Evolutionary conservation across 2,888 invertebrate species (phyloP).

Genomic region (Tortrix viridana): DNA sequence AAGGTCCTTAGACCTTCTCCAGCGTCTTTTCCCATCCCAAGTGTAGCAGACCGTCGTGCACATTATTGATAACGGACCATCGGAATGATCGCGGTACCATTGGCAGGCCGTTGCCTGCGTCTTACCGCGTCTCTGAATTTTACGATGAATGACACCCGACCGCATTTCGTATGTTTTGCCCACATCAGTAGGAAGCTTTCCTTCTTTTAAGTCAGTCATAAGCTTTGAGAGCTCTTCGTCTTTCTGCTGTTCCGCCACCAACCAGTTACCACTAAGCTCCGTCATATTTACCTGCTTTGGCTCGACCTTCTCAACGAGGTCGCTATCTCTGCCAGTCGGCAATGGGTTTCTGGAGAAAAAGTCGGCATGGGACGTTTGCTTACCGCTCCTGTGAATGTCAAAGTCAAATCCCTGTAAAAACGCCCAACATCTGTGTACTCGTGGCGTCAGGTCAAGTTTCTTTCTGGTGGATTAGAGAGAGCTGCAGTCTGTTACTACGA

Average conservation of each 20-base stretch:
- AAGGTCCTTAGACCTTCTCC: slow-evolving; percentile 45
- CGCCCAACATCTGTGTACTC: slow-evolving; percentile 15
- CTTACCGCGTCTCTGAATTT: slow-evolving; percentile 35
- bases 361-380: slow-evolving; percentile 6
- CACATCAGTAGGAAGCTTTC: neutral
- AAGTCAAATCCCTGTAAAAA: slow-evolving; percentile 14
- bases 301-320: neutral
- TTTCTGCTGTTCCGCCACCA: slow-evolving; percentile 12
- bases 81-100: slow-evolving; percentile 44
- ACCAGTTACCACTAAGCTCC: neutral
- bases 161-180: slow-evolving; percentile 10
- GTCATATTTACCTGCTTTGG: slow-evolving; percentile 2
- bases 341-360: slow-evolving; percentile 8
- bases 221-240: slow-evolving; percentile 1
- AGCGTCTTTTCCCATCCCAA: slow-evolving; percentile 46
- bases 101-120: slow-evolving; percentile 41
- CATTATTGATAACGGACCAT: slow-evolving; percentile 49
- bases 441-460: neutral
- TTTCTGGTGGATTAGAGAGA: neutral
- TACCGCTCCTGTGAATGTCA: slow-evolving; percentile 9
- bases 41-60: slow-evolving; percentile 42
- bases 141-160: slow-evolving; percentile 12
- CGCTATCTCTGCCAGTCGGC: neutral
- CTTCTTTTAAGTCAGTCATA: neutral
- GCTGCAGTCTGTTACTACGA: slow-evolving; percentile 8